These are phyloP conservation scores for Panulirus ornatus DNA, from an alignment of 1,140 invertebrate species.

Conservation along the genomic window DNA sequence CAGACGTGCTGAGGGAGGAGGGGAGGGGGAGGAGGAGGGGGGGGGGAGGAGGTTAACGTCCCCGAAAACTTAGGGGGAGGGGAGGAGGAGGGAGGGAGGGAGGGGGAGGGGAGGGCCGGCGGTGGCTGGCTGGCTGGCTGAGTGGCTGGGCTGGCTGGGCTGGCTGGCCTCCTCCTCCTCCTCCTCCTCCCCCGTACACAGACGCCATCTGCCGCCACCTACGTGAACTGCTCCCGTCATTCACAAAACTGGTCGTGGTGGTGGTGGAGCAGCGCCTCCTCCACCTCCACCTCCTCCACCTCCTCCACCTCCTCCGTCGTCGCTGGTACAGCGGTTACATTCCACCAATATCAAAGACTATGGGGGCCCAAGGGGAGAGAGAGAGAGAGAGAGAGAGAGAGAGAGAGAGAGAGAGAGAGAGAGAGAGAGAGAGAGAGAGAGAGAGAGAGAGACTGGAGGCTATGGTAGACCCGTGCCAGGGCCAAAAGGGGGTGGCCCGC, in stretches of 20 bases:
- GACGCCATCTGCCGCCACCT: slow-evolving; percentile 67
- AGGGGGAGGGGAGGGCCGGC: no score
- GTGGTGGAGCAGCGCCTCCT: no score
- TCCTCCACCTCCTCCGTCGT: no score
- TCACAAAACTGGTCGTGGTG: slow-evolving; percentile 71
- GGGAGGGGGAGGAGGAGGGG: background rate
- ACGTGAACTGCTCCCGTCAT: slow-evolving; percentile 69
- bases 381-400: slow-evolving; percentile 42
- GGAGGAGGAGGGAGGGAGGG: background rate
- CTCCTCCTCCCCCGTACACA: slow-evolving; percentile 51
- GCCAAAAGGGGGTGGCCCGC: no score
- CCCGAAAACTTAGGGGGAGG: no score
- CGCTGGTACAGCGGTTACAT: slow-evolving; percentile 69
- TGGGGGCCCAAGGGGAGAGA: slow-evolving; percentile 21
- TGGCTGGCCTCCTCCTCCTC: slow-evolving; percentile 1
- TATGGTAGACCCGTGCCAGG: no score
- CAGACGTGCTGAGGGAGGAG: background rate
- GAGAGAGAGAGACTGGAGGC: background rate
- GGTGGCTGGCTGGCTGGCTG: no score
- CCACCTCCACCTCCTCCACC: no score
- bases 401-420: slow-evolving; percentile 38
- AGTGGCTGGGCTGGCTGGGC: background rate
- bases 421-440: slow-evolving; percentile 32
- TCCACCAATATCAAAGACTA: slow-evolving; percentile 70
- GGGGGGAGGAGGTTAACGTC: no score